phyloP scores from a whole-genome alignment of 2,888 invertebrate species.

The Eurytoma californica region DNA sequence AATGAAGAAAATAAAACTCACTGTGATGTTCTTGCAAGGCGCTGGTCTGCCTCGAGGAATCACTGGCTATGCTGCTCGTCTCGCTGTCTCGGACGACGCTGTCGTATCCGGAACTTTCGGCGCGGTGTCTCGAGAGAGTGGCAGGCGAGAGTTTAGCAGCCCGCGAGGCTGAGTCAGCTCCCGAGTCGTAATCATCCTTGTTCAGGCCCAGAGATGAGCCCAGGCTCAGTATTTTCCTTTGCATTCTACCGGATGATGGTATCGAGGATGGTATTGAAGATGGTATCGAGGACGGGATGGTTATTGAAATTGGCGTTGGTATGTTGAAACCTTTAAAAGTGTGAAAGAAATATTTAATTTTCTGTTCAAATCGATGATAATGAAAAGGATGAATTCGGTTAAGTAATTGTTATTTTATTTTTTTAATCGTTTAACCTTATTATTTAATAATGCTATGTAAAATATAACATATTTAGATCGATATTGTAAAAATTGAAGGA shows the following conservation, averaged over 20 bases:
- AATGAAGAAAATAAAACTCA: slow-evolving; percentile 54
- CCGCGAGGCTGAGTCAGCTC: slow-evolving; percentile 88
- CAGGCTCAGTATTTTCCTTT: slow-evolving; percentile 79
- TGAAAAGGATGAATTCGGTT: too few relatives aligned
- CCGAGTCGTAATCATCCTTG: slow-evolving; percentile 88
- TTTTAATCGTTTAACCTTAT: too few relatives aligned
- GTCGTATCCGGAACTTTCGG: slow-evolving; percentile 92
- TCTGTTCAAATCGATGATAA: too few relatives aligned
- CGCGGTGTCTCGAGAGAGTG: slow-evolving; percentile 84
- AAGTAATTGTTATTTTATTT: too few relatives aligned
- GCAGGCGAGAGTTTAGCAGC: slow-evolving; percentile 89
- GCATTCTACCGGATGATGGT: slow-evolving; percentile 80
- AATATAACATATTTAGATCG: too few relatives aligned
- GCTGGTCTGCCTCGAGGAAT: slow-evolving; percentile 77
- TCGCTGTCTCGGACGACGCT: slow-evolving; percentile 93
- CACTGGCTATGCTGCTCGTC: slow-evolving; percentile 90
- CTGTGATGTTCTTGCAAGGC: slow-evolving; percentile 73
- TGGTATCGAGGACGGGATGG: slow-evolving; percentile 76
- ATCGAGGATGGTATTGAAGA: slow-evolving; percentile 66
- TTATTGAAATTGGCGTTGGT: slow-evolving; percentile 24
- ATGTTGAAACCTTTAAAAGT: slow-evolving; percentile 25
- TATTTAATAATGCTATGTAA: too few relatives aligned
- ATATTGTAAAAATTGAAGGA: too few relatives aligned
- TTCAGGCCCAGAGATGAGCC: slow-evolving; percentile 82
- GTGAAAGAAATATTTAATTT: too few relatives aligned